Evolutionary conservation across 2,113 vertebrate species (phyloP).

Genomic region (Python bivittatus): DNA sequence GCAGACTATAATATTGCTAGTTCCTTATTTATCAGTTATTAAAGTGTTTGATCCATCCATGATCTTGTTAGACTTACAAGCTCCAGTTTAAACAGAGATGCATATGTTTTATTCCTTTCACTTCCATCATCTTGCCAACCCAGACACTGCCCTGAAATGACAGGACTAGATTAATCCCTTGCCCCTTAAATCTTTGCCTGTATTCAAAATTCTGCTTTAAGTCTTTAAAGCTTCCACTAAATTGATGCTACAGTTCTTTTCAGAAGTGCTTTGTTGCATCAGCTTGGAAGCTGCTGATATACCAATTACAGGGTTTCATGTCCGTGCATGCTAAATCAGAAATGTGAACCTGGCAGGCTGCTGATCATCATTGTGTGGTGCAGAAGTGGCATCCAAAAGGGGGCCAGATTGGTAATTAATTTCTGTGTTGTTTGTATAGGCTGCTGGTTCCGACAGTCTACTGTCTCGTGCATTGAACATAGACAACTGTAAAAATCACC

Average conservation of each 20-base stretch:
- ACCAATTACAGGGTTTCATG: background rate
- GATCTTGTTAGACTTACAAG: background rate
- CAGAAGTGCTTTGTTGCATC: background rate
- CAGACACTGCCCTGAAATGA: background rate
- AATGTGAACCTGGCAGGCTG: background rate
- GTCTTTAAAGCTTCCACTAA: background rate
- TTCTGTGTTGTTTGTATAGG: background rate
- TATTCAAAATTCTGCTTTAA: background rate
- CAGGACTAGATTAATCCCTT: slow-evolving; percentile 4
- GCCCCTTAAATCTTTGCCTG: background rate
- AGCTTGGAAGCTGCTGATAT: background rate
- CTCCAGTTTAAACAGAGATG: background rate
- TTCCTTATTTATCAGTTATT: slow-evolving; percentile 5
- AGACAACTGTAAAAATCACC: background rate
- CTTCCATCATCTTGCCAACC: background rate
- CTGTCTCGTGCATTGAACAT: no score
- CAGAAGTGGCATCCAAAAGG: background rate
- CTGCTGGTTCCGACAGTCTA: background rate
- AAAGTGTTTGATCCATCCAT: background rate
- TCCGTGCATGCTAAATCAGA: background rate
- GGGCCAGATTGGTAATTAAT: background rate
- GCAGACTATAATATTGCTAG: background rate
- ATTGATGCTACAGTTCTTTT: background rate
- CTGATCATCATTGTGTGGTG: background rate
- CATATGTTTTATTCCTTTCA: background rate